phyloP scores from a whole-genome alignment of 2,888 invertebrate species.

The Gasteruption jaculator region DNA sequence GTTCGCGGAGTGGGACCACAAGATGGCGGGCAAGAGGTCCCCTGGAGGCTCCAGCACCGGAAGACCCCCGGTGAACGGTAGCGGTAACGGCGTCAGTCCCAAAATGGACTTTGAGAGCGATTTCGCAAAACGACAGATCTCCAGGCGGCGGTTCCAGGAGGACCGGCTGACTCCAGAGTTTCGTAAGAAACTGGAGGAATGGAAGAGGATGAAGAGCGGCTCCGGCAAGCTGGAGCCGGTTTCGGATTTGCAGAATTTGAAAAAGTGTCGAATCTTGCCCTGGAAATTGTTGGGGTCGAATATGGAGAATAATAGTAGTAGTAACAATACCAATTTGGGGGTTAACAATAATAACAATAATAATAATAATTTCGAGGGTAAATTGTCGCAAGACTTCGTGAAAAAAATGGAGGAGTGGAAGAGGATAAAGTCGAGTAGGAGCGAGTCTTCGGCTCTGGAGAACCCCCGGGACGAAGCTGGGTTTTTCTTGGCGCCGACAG shows the following conservation, averaged over 20 bases:
- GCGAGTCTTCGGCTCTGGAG: slow-evolving; percentile 56
- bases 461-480: slow-evolving; percentile 1
- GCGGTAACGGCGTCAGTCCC: slow-evolving; percentile 15
- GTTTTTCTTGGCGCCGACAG: slow-evolving; percentile 2
- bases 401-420: slow-evolving; percentile 86
- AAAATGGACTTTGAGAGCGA: slow-evolving; percentile 25
- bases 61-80: slow-evolving; percentile 33
- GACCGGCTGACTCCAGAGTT: slow-evolving; percentile 76
- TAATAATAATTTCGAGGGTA: too few relatives aligned
- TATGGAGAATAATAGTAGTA: too few relatives aligned
- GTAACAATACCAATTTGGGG: too few relatives aligned
- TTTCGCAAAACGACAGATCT: slow-evolving; percentile 37
- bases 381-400: slow-evolving; percentile 80
- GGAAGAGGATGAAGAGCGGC: slow-evolving; percentile 72
- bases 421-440: slow-evolving; percentile 68
- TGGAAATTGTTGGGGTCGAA: too few relatives aligned
- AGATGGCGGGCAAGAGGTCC: slow-evolving; percentile 21
- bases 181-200: slow-evolving; percentile 79
- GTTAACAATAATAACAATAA: too few relatives aligned
- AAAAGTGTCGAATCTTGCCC: too few relatives aligned
- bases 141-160: slow-evolving; percentile 52
- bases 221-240: too few relatives aligned
- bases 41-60: neutral
- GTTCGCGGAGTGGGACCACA: slow-evolving; percentile 61
- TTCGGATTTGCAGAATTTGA: too few relatives aligned